These are phyloP conservation scores for Callorhinus ursinus DNA, from an alignment of 2,113 vertebrate genomes.

Conservation along the genomic window DNA sequence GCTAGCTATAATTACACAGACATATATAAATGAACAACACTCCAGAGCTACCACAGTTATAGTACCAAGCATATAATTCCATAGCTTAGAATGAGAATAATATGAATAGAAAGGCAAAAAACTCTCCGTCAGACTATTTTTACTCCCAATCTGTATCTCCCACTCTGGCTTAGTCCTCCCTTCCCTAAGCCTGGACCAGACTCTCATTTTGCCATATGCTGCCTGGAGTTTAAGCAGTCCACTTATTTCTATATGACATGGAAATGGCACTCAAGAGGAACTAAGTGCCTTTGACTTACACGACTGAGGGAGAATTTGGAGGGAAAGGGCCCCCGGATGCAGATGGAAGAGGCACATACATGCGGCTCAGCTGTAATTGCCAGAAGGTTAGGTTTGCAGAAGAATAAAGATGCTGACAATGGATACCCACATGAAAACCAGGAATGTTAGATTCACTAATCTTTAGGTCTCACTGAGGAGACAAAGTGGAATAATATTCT, in stretches of 20 bases:
- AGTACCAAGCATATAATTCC: not conserved
- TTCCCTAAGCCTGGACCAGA: conserved; percentile 1
- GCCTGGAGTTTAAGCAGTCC: conserved; percentile 43
- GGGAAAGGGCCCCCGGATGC: conserved; percentile 38
- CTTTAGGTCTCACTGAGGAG: not conserved
- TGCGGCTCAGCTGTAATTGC: conserved; percentile 35
- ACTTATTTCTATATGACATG: conserved; percentile 51
- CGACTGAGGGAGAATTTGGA: conserved; percentile 56
- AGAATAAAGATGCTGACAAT: conserved; percentile 33
- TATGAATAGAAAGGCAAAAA: conserved; percentile 38
- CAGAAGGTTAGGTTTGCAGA: conserved; percentile 39
- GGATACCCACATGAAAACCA: conserved; percentile 35
- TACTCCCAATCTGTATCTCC: not conserved
- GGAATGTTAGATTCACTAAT: not conserved
- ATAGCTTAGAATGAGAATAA: conserved; percentile 5
- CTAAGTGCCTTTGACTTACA: conserved; percentile 68
- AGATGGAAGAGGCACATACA: conserved; percentile 55
- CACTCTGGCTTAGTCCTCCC: not conserved
- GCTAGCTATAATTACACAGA: not conserved
- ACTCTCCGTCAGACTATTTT: not conserved
- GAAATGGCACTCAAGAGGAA: conserved; percentile 54
- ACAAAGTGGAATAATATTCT: not conserved
- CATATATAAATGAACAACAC: not conserved
- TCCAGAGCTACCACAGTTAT: not conserved
- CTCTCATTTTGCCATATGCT: conserved; percentile 43